These are phyloP conservation scores for Drosophila saltans DNA, from an alignment of 1,140 invertebrate genomes.

Conservation along the genomic window DNA sequence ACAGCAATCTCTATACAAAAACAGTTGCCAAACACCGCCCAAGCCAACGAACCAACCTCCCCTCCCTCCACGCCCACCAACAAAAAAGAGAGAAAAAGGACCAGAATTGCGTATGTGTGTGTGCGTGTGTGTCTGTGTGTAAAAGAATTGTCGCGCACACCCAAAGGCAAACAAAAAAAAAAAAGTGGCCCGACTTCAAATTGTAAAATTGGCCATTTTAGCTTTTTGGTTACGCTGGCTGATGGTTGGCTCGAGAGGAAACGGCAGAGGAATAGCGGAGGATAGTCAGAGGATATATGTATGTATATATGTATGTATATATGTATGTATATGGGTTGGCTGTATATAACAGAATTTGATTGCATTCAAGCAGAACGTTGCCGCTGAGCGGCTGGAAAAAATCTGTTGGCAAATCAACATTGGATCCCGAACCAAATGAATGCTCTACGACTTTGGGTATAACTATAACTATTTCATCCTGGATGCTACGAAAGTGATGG, in stretches of 20 bases:
- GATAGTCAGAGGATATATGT: too few species aligned
- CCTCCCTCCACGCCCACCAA: neutral
- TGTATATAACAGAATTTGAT: slow-evolving; percentile 69
- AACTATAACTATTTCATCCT: too few species aligned
- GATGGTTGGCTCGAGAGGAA: neutral
- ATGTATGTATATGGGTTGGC: slow-evolving; percentile 8
- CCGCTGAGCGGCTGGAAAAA: slow-evolving; percentile 65
- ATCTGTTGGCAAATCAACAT: slow-evolving; percentile 47
- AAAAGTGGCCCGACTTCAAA: slow-evolving; percentile 55
- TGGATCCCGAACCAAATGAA: slow-evolving; percentile 18
- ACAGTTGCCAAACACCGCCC: neutral
- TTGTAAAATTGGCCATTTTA: slow-evolving; percentile 80
- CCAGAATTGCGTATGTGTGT: slow-evolving; percentile 42
- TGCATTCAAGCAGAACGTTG: slow-evolving; percentile 78
- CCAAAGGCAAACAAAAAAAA: slow-evolving; percentile 32
- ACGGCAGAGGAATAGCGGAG: neutral
- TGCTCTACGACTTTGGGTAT: slow-evolving; percentile 6
- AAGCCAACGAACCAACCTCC: too few species aligned
- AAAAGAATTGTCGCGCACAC: slow-evolving; percentile 68
- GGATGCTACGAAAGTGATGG: too few species aligned
- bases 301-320: too few species aligned
- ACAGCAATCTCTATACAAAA: slow-evolving; percentile 15
- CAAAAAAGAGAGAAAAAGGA: slow-evolving; percentile 30
- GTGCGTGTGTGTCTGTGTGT: slow-evolving; percentile 43
- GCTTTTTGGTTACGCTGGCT: slow-evolving; percentile 67